These are phyloP conservation scores for Damaliscus lunatus DNA, from an alignment of 2,113 vertebrate genomes.

Conservation along the genomic window DNA sequence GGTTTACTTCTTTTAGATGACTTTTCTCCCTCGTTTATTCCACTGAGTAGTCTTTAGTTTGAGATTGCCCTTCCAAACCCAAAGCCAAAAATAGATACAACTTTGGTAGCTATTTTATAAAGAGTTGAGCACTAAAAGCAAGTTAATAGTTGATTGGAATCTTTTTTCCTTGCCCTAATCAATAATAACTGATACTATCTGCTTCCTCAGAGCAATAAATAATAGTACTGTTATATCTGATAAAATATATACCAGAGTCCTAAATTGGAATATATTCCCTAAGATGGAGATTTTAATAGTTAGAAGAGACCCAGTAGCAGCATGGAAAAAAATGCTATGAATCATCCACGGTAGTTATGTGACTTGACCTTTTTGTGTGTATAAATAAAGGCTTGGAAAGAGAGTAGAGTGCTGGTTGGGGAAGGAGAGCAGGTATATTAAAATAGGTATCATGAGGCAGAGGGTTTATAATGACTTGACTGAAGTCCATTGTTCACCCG, in stretches of 20 bases:
- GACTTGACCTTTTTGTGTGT: conserved; percentile 52
- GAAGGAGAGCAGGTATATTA: not conserved
- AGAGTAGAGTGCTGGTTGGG: not conserved
- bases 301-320: conserved; percentile 15
- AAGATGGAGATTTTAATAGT: conserved; percentile 42
- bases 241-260: conserved; percentile 60
- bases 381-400: not conserved
- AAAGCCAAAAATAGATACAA: not conserved
- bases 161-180: conserved; percentile 68
- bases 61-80: not conserved
- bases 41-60: conserved; percentile 23
- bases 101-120: conserved; percentile 47
- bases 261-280: conserved; percentile 53
- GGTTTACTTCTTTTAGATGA: not conserved
- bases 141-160: conserved; percentile 67
- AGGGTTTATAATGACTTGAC: conserved; percentile 4
- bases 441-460: not conserved
- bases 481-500: not conserved
- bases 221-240: conserved; percentile 42
- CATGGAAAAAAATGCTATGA: conserved; percentile 61
- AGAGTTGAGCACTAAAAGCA: conserved; percentile 46
- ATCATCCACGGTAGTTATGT: conserved; percentile 7
- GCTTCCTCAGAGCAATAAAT: conserved; percentile 51
- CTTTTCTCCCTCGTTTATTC: conserved; percentile 19
- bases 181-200: conserved; percentile 69